Evolutionary conservation across 2,113 vertebrate genomes (phyloP).

Genomic region (Onychostoma macrolepis): DNA sequence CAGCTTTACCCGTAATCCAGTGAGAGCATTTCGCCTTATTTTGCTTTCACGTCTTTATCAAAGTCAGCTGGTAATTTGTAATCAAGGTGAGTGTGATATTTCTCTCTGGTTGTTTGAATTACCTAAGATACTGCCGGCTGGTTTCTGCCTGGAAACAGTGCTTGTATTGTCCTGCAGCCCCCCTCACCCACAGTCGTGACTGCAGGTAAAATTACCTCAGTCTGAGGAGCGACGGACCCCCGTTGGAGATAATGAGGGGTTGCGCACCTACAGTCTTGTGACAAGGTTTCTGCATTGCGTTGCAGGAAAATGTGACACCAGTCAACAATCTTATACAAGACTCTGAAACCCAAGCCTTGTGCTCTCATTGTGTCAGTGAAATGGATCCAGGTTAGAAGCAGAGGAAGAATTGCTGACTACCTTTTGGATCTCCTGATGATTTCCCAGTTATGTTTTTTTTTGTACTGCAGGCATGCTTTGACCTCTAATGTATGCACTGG

Average conservation of each 20-base stretch:
- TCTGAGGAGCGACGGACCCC: conserved; percentile 44
- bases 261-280: conserved; percentile 32
- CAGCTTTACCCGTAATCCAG: background rate
- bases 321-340: conserved; percentile 31
- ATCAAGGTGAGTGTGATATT: conserved; percentile 24
- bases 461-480: conserved; percentile 48
- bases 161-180: conserved; percentile 56
- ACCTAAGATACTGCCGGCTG: conserved; percentile 56
- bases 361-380: conserved; percentile 50
- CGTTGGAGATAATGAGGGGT: conserved; percentile 45
- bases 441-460: conserved; percentile 48
- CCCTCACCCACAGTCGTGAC: conserved; percentile 48
- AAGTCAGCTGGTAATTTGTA: conserved; percentile 8
- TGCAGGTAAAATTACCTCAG: conserved; percentile 51
- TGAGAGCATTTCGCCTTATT: background rate
- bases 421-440: conserved; percentile 44
- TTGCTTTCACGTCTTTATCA: background rate
- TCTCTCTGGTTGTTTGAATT: conserved; percentile 52
- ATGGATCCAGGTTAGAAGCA: conserved; percentile 35
- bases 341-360: conserved; percentile 49
- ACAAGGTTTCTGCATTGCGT: conserved; percentile 15
- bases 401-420: conserved; percentile 44
- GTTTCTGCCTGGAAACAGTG: conserved; percentile 71
- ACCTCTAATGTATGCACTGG: conserved; percentile 40
- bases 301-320: conserved; percentile 29